Conservation (phyloP, 1,140 invertebrate genomes). For the Probaryconus sp. region DNA sequence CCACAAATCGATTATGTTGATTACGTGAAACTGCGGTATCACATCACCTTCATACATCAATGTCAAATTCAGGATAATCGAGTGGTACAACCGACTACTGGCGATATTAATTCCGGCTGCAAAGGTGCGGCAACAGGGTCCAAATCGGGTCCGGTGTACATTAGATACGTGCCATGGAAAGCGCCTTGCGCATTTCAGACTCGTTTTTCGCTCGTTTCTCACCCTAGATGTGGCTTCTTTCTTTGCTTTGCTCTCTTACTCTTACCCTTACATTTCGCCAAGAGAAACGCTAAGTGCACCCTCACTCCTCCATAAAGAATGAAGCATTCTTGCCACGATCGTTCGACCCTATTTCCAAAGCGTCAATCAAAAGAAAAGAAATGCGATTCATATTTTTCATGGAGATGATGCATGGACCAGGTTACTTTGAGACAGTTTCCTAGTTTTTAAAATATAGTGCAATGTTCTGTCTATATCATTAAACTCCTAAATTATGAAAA, state of each 20-base stretch:
- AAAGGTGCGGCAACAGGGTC: neutral
- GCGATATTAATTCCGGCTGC: slow-evolving; percentile 61
- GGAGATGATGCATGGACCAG: slow-evolving; percentile 32
- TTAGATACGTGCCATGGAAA: slow-evolving; percentile 62
- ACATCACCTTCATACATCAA: slow-evolving; percentile 55
- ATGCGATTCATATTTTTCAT: slow-evolving; percentile 57
- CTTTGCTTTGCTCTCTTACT: slow-evolving; percentile 53
- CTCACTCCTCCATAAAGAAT: slow-evolving; percentile 40
- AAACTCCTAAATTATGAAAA: no score
- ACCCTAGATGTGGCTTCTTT: slow-evolving; percentile 62
- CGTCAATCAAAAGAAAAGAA: slow-evolving; percentile 60
- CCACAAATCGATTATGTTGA: slow-evolving; percentile 53
- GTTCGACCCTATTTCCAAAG: slow-evolving; percentile 55
- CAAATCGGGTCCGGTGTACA: slow-evolving; percentile 47
- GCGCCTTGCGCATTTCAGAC: slow-evolving; percentile 58
- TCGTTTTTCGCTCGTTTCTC: slow-evolving; percentile 62
- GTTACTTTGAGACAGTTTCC: slow-evolving; percentile 10
- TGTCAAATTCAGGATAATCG: slow-evolving; percentile 63
- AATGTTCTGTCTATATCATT: neutral
- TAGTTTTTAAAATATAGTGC: slow-evolving; percentile 25
- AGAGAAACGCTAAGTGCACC: slow-evolving; percentile 55
- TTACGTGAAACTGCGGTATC: slow-evolving; percentile 55
- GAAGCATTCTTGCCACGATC: slow-evolving; percentile 59
- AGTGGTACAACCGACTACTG: slow-evolving; percentile 43
- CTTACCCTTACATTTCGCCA: slow-evolving; percentile 31